These are phyloP conservation scores for Apodemus sylvaticus DNA, from an alignment of 2,113 vertebrate genomes.

Conservation along the genomic window DNA sequence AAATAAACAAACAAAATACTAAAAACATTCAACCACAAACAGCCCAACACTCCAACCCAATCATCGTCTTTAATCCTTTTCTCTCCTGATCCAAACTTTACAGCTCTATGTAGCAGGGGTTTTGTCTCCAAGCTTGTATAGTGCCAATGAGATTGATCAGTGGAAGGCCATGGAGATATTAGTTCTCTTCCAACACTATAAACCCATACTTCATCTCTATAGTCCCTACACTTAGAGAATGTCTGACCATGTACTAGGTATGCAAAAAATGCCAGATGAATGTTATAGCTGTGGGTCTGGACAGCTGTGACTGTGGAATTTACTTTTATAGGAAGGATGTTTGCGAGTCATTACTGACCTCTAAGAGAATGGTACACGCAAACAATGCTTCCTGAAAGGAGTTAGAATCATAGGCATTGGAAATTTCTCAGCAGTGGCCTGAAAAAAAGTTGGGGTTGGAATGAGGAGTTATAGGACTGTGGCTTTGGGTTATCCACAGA, in stretches of 20 bases:
- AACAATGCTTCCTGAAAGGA: neutral
- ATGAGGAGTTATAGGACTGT: neutral
- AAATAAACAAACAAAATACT: neutral
- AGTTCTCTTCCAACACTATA: neutral
- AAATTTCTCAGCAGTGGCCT: constrained; percentile 24
- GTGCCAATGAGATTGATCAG: neutral
- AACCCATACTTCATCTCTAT: neutral
- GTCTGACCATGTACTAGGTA: neutral
- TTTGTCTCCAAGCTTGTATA: neutral
- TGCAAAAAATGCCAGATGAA: neutral
- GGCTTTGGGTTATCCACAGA: neutral
- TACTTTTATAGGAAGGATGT: constrained; percentile 37
- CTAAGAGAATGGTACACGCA: neutral
- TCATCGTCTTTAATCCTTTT: neutral
- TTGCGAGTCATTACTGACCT: neutral
- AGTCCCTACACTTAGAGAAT: neutral
- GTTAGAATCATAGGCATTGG: neutral
- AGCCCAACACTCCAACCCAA: neutral
- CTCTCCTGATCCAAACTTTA: neutral
- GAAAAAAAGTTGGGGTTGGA: neutral
- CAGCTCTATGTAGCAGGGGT: neutral
- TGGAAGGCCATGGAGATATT: neutral
- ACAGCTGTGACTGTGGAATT: neutral
- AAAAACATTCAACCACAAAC: constrained; percentile 5
- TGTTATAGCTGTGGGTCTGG: neutral